Conservation (phyloP, 2,888 invertebrate species). For the Bellardia bayeri region DNA sequence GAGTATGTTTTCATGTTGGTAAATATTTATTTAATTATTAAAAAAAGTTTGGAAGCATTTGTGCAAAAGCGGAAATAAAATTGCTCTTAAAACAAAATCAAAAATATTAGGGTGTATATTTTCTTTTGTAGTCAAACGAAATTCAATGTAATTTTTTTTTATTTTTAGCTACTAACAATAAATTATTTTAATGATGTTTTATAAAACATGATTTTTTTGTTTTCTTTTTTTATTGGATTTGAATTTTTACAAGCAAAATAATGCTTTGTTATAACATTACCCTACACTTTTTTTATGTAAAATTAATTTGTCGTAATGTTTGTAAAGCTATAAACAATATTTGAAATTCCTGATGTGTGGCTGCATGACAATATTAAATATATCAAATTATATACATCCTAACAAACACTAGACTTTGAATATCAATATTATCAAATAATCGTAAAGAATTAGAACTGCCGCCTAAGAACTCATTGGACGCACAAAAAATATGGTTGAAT, state of each 20-base stretch:
- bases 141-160: background rate
- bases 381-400: no score
- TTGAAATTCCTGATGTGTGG: no score
- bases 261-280: background rate
- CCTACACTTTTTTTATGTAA: background rate
- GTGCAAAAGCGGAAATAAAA: background rate
- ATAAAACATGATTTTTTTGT: background rate
- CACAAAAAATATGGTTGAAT: no score
- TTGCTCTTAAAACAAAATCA: background rate
- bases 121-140: background rate
- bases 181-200: background rate
- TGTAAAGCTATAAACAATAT: background rate
- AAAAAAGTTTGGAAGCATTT: slow-evolving; percentile 29
- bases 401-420: no score
- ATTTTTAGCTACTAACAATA: background rate
- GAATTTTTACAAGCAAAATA: background rate
- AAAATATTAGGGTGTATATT: slow-evolving; percentile 9
- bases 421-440: no score
- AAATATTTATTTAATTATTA: slow-evolving; percentile 40
- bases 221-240: background rate
- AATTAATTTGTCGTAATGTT: background rate
- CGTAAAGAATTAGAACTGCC: no score
- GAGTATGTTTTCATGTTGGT: slow-evolving; percentile 11
- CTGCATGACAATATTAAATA: no score
- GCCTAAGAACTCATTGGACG: no score